Conservation (phyloP, 2,797 vertebrate genomes). For the Anniella stebbinsi region DNA sequence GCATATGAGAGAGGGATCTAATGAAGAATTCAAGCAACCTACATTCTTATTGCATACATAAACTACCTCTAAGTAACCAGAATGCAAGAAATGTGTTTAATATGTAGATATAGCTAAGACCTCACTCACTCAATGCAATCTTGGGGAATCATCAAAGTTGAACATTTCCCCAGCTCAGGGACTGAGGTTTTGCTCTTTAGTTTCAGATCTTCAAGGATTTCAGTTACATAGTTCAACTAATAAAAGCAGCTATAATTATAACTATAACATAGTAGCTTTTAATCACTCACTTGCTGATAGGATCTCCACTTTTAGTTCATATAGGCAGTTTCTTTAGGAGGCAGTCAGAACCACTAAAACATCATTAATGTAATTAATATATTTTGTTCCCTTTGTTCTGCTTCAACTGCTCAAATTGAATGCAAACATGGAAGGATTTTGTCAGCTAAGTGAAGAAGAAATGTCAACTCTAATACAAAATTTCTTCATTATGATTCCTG, state of each 20-base stretch:
- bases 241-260: slow-evolving; percentile 65
- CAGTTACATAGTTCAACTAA: slow-evolving; percentile 57
- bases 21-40: neutral
- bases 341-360: slow-evolving; percentile 78
- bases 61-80: slow-evolving; percentile 8
- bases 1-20: neutral
- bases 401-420: slow-evolving; percentile 77
- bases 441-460: slow-evolving; percentile 67
- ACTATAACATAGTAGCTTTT: slow-evolving; percentile 63
- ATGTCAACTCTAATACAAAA: slow-evolving; percentile 61
- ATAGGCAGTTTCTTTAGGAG: slow-evolving; percentile 65
- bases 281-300: slow-evolving; percentile 58
- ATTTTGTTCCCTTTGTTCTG: slow-evolving; percentile 84
- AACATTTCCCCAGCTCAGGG: slow-evolving; percentile 19
- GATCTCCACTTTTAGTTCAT: slow-evolving; percentile 65
- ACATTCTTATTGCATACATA: neutral
- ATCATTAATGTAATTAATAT: slow-evolving; percentile 84
- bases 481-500: slow-evolving; percentile 72
- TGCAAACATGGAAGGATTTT: slow-evolving; percentile 68
- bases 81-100: slow-evolving; percentile 21
- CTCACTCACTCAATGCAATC: slow-evolving; percentile 53
- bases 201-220: slow-evolving; percentile 35
- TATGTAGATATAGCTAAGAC: neutral
- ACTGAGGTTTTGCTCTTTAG: slow-evolving; percentile 32
- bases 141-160: slow-evolving; percentile 38